Percentiles rank a stretch among this genome's conserved stretches.
Evolutionary conservation across 2,888 invertebrate genomes (phyloP).

Genomic region (Meteorus colon): DNA sequence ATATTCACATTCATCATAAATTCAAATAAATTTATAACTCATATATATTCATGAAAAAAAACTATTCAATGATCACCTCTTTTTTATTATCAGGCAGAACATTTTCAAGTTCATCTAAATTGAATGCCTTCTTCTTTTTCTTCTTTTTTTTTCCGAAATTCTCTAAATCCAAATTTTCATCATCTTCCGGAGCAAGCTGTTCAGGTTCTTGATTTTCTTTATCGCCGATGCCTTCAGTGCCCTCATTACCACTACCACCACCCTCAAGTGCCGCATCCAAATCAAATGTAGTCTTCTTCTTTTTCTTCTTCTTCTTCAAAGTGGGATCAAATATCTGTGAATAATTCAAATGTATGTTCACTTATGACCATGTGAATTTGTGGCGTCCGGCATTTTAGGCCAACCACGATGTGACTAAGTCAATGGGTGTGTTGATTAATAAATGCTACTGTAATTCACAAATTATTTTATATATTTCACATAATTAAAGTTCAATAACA

Average conservation of each 20-base stretch:
- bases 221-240: slow-evolving; percentile 76
- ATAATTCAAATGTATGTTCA: background rate
- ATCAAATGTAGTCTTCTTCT: slow-evolving; percentile 96
- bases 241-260: slow-evolving; percentile 77
- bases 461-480: background rate
- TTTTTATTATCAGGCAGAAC: slow-evolving; percentile 82
- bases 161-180: slow-evolving; percentile 87
- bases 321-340: slow-evolving; percentile 88
- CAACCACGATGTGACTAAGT: slow-evolving; percentile 4
- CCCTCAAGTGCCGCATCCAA: slow-evolving; percentile 85
- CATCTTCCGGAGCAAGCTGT: slow-evolving; percentile 75
- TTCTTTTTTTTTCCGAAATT: slow-evolving; percentile 92
- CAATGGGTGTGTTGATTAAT: slow-evolving; percentile 12
- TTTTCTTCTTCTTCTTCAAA: slow-evolving; percentile 93
- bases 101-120: slow-evolving; percentile 89
- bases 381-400: slow-evolving; percentile 11
- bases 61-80: slow-evolving; percentile 22
- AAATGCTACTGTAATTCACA: background rate
- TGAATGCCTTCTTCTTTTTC: slow-evolving; percentile 92
- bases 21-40: background rate
- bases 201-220: slow-evolving; percentile 75
- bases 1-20: background rate
- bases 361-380: background rate
- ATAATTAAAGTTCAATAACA: background rate
- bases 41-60: slow-evolving; percentile 18